Conservation (phyloP, 1,140 invertebrate species). For the Sminthurides bifidus region DNA sequence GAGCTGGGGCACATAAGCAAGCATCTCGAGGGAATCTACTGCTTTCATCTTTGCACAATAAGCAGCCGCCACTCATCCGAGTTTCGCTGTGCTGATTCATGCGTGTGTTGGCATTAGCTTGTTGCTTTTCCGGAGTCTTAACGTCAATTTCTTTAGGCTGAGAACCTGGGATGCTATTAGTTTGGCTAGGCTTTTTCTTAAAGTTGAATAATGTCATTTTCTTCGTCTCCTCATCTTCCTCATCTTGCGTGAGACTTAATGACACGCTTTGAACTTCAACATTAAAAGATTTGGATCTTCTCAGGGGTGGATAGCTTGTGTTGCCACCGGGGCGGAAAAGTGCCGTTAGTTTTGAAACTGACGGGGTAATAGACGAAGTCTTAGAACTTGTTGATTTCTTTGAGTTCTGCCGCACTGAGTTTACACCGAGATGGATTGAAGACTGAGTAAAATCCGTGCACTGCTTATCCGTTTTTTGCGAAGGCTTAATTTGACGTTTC, state of each 20-base stretch:
- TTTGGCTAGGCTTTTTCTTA: constrained; percentile 15
- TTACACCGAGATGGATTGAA: constrained; percentile 4
- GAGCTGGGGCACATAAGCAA: background rate
- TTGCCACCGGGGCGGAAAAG: constrained; percentile 25
- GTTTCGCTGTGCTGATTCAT: background rate
- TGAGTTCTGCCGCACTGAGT: constrained; percentile 10
- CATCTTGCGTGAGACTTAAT: constrained; percentile 26
- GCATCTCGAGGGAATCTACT: background rate
- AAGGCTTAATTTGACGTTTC: constrained; percentile 30
- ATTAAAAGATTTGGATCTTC: constrained; percentile 29
- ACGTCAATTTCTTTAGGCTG: background rate
- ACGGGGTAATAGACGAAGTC: constrained; percentile 24
- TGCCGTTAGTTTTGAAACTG: constrained; percentile 30
- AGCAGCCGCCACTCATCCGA: background rate
- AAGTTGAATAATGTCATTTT: constrained; percentile 30
- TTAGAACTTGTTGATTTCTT: constrained; percentile 22
- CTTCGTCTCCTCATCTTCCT: constrained; percentile 28
- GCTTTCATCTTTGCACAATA: background rate
- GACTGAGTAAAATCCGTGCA: constrained; percentile 19
- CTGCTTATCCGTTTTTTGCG: background rate
- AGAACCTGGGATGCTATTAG: background rate
- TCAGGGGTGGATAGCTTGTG: constrained; percentile 23
- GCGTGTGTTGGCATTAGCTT: background rate
- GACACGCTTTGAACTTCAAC: constrained; percentile 31
- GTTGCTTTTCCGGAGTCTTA: constrained; percentile 2